Evolutionary conservation across 1,140 invertebrate species (phyloP).

Genomic region (Apis laboriosa): DNA sequence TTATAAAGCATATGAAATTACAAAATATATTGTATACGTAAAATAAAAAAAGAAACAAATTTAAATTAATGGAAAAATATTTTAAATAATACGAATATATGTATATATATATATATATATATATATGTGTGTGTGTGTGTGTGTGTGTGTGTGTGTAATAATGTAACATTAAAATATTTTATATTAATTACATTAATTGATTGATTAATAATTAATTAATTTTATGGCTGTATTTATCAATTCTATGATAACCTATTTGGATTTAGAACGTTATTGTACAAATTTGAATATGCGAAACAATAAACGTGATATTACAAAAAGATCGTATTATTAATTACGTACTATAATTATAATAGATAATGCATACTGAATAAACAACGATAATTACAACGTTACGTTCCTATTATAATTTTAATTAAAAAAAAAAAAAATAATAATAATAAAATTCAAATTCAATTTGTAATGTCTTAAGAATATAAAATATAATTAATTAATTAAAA

Average conservation of each 20-base stretch:
- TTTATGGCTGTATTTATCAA: neutral
- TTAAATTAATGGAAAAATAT: too few species aligned
- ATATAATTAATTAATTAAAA: too few species aligned
- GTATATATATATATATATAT: too few species aligned
- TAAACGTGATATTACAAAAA: neutral
- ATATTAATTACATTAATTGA: too few species aligned
- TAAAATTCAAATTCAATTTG: neutral
- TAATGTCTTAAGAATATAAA: too few species aligned
- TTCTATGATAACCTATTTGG: neutral
- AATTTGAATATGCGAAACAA: neutral
- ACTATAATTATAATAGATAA: neutral
- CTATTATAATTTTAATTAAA: neutral
- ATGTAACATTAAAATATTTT: too few species aligned
- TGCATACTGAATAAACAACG: neutral
- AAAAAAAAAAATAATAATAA: too few species aligned
- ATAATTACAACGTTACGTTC: neutral
- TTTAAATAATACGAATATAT: too few species aligned
- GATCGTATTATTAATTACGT: neutral
- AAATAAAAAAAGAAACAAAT: too few species aligned
- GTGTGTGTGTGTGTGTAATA: too few species aligned
- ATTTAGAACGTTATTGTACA: neutral
- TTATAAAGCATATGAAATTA: neutral
- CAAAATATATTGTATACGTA: neutral
- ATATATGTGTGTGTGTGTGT: too few species aligned
- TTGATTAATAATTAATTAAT: constrained; percentile 2